Base-by-base conservation (phyloP, 2,797 vertebrate genomes). In the Enteromius thamalakanensis region DNA sequence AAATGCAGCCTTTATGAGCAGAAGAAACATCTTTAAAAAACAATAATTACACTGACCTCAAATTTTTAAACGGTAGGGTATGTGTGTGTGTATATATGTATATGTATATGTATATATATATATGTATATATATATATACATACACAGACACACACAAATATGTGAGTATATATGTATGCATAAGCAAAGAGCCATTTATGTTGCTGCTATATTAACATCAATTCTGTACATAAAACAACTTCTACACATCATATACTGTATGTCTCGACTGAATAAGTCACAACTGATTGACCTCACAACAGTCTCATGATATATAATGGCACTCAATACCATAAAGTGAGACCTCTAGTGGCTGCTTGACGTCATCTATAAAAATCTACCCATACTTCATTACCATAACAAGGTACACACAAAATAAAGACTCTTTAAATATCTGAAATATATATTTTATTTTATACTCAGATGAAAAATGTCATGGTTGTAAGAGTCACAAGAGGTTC, bases 341-440 rank as follows among this genome's bases (percentile, higher is more conserved):
- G 81, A 55, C 86, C 81, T 79, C 86, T 81, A 76, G 84, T 79
- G 79, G 77, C 12, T 42, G 3, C 40, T 21, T 34, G 8, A 71
- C 51, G 6, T 21, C 42, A n/a, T 53, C 40, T 58, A 60, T 8
- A 83, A 72, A 67, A 55, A 40, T 19, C 29, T 2, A 12, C 11
- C 4, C 6, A 42, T 40, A 14, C 3, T 19, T 47, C 1, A 65
- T 51, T 45, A 67, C 19, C 14, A 53, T 11, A 68, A 40, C 19
- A 51, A 17, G 7, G 55, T 3, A 55, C 47, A 68, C n/a, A 69
- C 4, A 49, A 19, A 49, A 49, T 15, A 15, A 32, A 26, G 6
- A 42, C 8, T 5, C 51, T 45, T 60, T 32, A 47, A 34, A 72
- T 64, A 81, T 47, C 29, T 49, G 19, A 81, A 49, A 81, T 64